Evolutionary conservation across 2,113 vertebrate genomes (phyloP).

Genomic region (Callocephalon fimbriatum): DNA sequence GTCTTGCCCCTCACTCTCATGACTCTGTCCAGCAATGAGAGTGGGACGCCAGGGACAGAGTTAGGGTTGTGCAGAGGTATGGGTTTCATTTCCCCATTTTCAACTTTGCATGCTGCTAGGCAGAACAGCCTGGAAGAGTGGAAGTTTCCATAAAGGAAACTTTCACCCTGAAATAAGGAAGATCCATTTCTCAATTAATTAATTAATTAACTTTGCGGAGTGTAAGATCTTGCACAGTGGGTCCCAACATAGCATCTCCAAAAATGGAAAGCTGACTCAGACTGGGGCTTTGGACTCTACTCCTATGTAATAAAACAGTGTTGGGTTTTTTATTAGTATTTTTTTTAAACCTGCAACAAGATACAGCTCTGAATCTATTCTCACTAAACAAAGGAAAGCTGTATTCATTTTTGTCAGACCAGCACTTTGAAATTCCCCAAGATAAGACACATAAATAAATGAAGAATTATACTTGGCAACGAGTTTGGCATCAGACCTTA

Average conservation of each 20-base stretch:
- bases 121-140: not conserved
- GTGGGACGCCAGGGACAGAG: not conserved
- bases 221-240: not conserved
- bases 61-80: not conserved
- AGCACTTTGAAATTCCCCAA: slow-evolving; percentile 58
- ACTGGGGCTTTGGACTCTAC: not conserved
- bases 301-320: not conserved
- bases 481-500: slow-evolving; percentile 36
- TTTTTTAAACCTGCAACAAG: not conserved
- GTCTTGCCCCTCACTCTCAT: not conserved
- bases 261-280: not conserved
- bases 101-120: not conserved
- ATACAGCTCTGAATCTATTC: slow-evolving; percentile 26
- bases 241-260: not conserved
- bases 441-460: slow-evolving; percentile 62
- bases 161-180: not conserved
- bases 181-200: not conserved
- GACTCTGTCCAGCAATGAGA: not conserved
- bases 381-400: slow-evolving; percentile 40
- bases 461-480: slow-evolving; percentile 59
- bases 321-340: not conserved
- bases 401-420: slow-evolving; percentile 18
- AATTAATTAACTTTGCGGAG: not conserved
- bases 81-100: not conserved
- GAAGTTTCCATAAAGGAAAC: not conserved